Conservation (phyloP, 2,113 vertebrate genomes). For the Osmerus mordax region DNA sequence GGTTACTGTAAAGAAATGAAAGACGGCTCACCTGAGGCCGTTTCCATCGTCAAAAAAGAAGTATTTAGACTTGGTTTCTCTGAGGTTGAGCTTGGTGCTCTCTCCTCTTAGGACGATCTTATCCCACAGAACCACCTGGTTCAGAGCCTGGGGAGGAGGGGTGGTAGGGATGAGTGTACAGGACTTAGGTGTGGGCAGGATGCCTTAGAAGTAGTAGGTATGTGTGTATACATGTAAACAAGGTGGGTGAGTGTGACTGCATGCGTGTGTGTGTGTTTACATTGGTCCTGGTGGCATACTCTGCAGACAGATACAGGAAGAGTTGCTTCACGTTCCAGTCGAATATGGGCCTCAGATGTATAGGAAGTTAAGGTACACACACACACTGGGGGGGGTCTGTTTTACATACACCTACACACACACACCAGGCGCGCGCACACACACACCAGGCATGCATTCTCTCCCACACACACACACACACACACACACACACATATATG, state of each 20-base stretch:
- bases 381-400: background rate
- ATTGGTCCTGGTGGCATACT: slow-evolving; percentile 93
- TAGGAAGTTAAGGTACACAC: slow-evolving; percentile 72
- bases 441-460: too few relatives aligned
- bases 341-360: slow-evolving; percentile 95
- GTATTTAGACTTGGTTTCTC: slow-evolving; percentile 95
- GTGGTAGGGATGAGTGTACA: background rate
- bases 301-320: slow-evolving; percentile 95
- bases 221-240: background rate
- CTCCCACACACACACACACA: too few relatives aligned
- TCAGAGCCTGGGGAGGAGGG: slow-evolving; percentile 77
- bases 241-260: too few relatives aligned
- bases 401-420: too few relatives aligned
- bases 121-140: slow-evolving; percentile 98
- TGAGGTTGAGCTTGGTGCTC: slow-evolving; percentile 84
- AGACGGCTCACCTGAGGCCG: slow-evolving; percentile 83
- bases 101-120: slow-evolving; percentile 93
- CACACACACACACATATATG: too few relatives aligned
- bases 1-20: background rate
- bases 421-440: too few relatives aligned
- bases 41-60: slow-evolving; percentile 99
- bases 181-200: background rate
- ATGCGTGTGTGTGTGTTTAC: slow-evolving; percentile 69
- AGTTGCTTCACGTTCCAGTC: slow-evolving; percentile 99
- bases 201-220: too few relatives aligned